These are phyloP conservation scores for Caenorhabditis wallacei DNA, from an alignment of 2,888 invertebrate genomes.

Conservation along the genomic window DNA sequence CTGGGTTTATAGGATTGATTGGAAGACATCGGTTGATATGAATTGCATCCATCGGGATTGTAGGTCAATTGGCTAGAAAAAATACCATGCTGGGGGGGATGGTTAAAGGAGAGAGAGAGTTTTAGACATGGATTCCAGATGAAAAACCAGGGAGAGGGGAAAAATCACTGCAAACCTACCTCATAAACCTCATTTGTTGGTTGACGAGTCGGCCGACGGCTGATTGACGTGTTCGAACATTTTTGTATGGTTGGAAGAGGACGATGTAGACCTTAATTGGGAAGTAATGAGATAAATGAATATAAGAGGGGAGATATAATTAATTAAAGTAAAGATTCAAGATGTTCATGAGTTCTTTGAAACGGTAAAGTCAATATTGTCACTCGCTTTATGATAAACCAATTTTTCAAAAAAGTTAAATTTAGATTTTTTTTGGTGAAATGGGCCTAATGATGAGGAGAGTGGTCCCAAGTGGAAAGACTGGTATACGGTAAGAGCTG, in stretches of 20 bases:
- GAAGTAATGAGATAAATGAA: constrained; percentile 24
- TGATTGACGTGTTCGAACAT: constrained; percentile 86
- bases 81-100: constrained; percentile 42
- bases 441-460: too few species aligned
- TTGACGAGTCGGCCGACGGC: constrained; percentile 82
- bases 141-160: neutral
- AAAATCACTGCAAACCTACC: constrained; percentile 72
- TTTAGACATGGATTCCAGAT: neutral
- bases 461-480: too few species aligned
- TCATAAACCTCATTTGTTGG: constrained; percentile 83
- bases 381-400: too few species aligned
- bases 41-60: constrained; percentile 72
- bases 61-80: constrained; percentile 73
- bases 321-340: too few species aligned
- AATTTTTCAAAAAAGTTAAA: too few species aligned
- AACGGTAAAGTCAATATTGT: neutral
- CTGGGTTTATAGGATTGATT: constrained; percentile 72
- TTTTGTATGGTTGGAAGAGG: constrained; percentile 90
- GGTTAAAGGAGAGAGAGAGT: neutral
- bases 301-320: too few species aligned
- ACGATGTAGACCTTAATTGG: constrained; percentile 89
- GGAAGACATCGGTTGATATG: constrained; percentile 71
- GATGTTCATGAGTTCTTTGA: too few species aligned
- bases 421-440: too few species aligned
- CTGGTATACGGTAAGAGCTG: too few species aligned